Percentiles rank a stretch among this genome's conserved stretches.
These are phyloP conservation scores for Helicoverpa armigera DNA, from an alignment of 1,140 invertebrate species.

Conservation along the genomic window DNA sequence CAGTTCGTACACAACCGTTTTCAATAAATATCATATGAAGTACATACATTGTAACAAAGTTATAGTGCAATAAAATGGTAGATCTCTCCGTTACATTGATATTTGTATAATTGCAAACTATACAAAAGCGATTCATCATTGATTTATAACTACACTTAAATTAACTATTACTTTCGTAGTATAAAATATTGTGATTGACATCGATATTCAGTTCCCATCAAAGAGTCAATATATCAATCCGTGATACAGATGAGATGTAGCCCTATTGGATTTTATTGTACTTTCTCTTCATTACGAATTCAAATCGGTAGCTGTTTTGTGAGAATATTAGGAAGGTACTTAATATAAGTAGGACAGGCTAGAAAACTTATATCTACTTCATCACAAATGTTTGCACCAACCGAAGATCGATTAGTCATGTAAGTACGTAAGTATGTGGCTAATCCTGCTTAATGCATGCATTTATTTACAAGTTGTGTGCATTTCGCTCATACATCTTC, in stretches of 20 bases:
- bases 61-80: too few species aligned
- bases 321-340: background rate
- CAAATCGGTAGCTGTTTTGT: slow-evolving; percentile 12
- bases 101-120: background rate
- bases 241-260: background rate
- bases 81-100: too few species aligned
- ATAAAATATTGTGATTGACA: slow-evolving; percentile 19
- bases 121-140: background rate
- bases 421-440: background rate
- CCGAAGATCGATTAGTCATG: background rate
- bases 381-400: background rate
- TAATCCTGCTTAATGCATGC: background rate
- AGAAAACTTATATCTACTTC: background rate
- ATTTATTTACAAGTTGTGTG: slow-evolving; percentile 22
- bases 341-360: slow-evolving; percentile 15
- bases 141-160: slow-evolving; percentile 9
- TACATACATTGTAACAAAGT: too few species aligned
- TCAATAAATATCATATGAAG: too few species aligned
- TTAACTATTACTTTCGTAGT: background rate
- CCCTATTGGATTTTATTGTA: background rate
- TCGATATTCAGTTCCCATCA: slow-evolving; percentile 11
- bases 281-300: slow-evolving; percentile 26
- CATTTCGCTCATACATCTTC: background rate
- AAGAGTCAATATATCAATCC: slow-evolving; percentile 10
- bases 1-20: too few species aligned